Percentiles rank a stretch among this genome's conserved stretches.
These are phyloP conservation scores for Nineta flava DNA, from an alignment of 2,888 invertebrate species.

Conservation along the genomic window DNA sequence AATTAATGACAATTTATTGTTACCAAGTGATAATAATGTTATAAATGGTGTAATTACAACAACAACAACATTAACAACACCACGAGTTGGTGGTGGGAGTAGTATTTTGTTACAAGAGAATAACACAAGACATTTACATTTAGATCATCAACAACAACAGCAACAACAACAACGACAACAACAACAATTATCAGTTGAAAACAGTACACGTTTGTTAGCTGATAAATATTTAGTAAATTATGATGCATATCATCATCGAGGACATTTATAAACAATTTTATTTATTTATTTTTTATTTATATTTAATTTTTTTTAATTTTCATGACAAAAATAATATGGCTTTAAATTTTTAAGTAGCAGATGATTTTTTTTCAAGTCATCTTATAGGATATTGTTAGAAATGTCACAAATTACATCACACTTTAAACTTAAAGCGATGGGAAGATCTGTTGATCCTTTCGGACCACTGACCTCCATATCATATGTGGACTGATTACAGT, in stretches of 20 bases:
- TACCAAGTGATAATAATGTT: not conserved
- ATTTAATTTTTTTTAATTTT: not conserved
- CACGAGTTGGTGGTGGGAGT: conserved; percentile 19
- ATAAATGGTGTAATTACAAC: not conserved
- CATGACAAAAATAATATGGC: no score
- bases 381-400: no score
- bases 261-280: conserved; percentile 21
- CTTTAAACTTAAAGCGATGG: no score
- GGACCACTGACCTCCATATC: no score
- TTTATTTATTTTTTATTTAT: not conserved
- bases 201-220: conserved; percentile 23
- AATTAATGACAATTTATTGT: conserved; percentile 12
- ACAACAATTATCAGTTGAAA: conserved; percentile 17
- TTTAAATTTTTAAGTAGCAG: no score
- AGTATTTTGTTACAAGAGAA: conserved; percentile 23
- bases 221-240: conserved; percentile 28
- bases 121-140: conserved; percentile 18
- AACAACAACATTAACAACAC: conserved; percentile 20
- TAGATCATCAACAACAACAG: conserved; percentile 13
- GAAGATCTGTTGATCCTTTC: no score
- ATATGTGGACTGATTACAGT: no score
- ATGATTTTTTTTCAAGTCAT: no score
- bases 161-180: conserved; percentile 11
- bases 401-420: no score
- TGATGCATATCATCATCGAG: conserved; percentile 26